Base-by-base conservation (phyloP, 2,888 invertebrate species). In the Lasioglossum pauxillum region DNA sequence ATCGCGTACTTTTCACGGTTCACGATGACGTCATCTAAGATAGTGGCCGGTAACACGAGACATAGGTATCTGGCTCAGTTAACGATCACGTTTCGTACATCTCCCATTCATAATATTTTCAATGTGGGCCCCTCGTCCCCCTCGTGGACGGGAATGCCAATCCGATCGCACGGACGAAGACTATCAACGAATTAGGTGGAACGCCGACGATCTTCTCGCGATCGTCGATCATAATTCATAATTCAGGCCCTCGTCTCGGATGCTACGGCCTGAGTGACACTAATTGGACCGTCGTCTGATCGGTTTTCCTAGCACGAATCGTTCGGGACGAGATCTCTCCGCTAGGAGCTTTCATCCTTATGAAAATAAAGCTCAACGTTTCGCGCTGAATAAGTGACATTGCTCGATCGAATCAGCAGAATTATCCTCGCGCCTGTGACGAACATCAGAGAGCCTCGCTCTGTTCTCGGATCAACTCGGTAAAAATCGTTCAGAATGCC, bases 71-170 rank as follows among this genome's bases (percentile, higher is more conserved):
- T 76, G 78, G 85, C 86, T 88, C 87, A 86, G 83, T 88, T 89
- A 89, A 78, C 82, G 91, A 90, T 90, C 87, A 80, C 80, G 87
- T 90, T 90, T 90, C 88, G 82, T 82, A 82, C 83, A 85, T 84
- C 81, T 87, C 69, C 81, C 88, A 84, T 90, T 90, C 88, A 88
- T 89, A 90, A 90, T 84, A 85, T 90, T 87, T 87, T 86, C 87
- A 84, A 79, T 86, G 87, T 76, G 76, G 19, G 46, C 10, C 38
- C 1, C 10, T 5, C n/a, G 12, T 23, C 5, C 1, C 23, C 69
- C 23, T 23, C 10, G 14, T 74, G 57, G 53, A 75, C 53, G 84
- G 64, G 74, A 84, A 84, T 46, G 81, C 74, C 84, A 77, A 82
- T 88, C 79, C 79, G 82, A 82, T 88, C 87, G 84, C 87, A 80